Percentiles rank a stretch among this genome's conserved stretches.
Evolutionary conservation across 2,113 vertebrate genomes (phyloP).

Genomic region (Danionella cerebrum): DNA sequence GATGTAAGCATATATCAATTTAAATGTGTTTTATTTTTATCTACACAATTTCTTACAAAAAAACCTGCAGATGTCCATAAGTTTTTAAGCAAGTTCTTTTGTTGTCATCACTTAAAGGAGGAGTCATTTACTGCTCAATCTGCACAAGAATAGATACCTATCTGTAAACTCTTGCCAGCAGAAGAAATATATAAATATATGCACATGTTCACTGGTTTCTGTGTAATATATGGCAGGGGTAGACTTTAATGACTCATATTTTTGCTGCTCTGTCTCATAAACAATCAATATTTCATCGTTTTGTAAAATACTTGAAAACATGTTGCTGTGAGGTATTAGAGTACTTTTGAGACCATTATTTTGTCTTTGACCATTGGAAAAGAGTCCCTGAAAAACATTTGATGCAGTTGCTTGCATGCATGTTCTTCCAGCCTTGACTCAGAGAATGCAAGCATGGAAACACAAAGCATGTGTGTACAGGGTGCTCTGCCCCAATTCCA

Average conservation of each 20-base stretch:
- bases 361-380: too few species aligned
- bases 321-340: too few species aligned
- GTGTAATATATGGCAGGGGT: too few species aligned
- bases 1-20: too few species aligned
- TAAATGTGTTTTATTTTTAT: too few species aligned
- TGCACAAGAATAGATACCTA: background rate
- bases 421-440: conserved; percentile 55
- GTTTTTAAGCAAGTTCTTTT: background rate
- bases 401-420: conserved; percentile 57
- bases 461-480: conserved; percentile 37
- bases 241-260: too few species aligned
- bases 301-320: too few species aligned
- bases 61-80: background rate
- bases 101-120: background rate
- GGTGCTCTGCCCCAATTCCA: conserved; percentile 42
- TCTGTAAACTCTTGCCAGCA: too few species aligned
- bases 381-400: conserved; percentile 28
- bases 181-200: background rate
- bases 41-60: background rate
- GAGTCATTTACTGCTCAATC: background rate
- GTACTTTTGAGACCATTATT: too few species aligned
- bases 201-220: too few species aligned
- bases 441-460: conserved; percentile 27
- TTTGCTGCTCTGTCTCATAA: too few species aligned
- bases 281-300: too few species aligned